phyloP scores from a whole-genome alignment of 1,140 invertebrate genomes.

The Drosophila arawakana region DNA sequence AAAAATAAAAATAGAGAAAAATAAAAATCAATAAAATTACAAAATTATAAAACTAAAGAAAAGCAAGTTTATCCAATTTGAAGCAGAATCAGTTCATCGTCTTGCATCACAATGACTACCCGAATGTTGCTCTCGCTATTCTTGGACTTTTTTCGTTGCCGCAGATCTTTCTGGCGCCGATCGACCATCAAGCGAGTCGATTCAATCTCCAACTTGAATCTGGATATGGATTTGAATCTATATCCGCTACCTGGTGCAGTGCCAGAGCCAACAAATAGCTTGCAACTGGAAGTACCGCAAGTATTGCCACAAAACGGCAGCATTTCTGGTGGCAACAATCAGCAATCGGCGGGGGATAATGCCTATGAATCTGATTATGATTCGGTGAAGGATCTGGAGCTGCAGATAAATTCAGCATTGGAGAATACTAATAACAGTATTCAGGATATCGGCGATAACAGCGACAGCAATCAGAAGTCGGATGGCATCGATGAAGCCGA shows the following conservation, averaged over 20 bases:
- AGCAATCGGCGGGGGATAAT: background rate
- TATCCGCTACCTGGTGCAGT: background rate
- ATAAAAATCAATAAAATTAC: background rate
- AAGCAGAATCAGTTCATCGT: constrained; percentile 11
- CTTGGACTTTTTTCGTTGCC: constrained; percentile 49
- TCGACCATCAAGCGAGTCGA: background rate
- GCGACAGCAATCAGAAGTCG: background rate
- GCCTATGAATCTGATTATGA: constrained; percentile 6
- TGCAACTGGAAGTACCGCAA: background rate
- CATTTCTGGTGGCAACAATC: background rate
- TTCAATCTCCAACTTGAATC: background rate
- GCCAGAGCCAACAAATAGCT: background rate
- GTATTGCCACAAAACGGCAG: background rate
- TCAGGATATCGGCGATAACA: background rate
- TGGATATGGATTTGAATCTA: background rate
- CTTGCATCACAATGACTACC: constrained; percentile 24
- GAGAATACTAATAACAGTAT: background rate
- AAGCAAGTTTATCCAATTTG: background rate
- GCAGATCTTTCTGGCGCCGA: constrained; percentile 1
- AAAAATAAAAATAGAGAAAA: background rate
- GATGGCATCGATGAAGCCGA: background rate
- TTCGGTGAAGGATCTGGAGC: background rate
- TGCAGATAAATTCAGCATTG: background rate
- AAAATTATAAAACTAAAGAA: background rate
- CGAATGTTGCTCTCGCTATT: constrained; percentile 51